Conservation (phyloP, 2,888 invertebrate genomes). For the Pollenia angustigena region DNA sequence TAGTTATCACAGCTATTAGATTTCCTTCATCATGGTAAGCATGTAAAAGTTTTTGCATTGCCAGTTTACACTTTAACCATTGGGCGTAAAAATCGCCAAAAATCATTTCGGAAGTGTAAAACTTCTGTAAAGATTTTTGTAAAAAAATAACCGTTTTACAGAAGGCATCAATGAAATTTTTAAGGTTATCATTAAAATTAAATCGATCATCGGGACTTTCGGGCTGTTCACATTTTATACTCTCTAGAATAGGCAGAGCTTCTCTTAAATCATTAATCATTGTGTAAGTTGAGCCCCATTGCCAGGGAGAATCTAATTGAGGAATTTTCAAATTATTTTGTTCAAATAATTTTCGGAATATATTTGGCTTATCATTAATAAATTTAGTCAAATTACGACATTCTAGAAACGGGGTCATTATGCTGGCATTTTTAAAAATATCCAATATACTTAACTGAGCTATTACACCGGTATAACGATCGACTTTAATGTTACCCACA, state of each 20-base stretch:
- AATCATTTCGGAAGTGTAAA: slow-evolving; percentile 19
- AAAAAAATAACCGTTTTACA: not conserved
- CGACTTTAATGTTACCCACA: slow-evolving; percentile 8
- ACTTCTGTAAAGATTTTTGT: slow-evolving; percentile 14
- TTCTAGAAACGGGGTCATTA: slow-evolving; percentile 16
- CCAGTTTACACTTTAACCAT: slow-evolving; percentile 41
- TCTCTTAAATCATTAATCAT: slow-evolving; percentile 42
- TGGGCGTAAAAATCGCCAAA: slow-evolving; percentile 48
- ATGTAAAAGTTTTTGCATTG: slow-evolving; percentile 9
- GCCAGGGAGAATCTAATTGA: slow-evolving; percentile 52
- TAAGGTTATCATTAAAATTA: slow-evolving; percentile 19
- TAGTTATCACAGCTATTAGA: too few species aligned
- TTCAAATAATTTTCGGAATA: slow-evolving; percentile 24
- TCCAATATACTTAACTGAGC: slow-evolving; percentile 34
- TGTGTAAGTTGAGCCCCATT: slow-evolving; percentile 35
- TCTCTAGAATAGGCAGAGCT: not conserved
- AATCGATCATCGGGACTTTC: slow-evolving; percentile 19
- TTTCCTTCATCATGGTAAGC: too few species aligned
- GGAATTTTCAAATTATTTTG: slow-evolving; percentile 13
- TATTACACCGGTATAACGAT: slow-evolving; percentile 36
- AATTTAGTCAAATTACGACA: slow-evolving; percentile 39
- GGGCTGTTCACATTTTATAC: slow-evolving; percentile 2
- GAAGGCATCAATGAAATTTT: slow-evolving; percentile 33
- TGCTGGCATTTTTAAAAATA: slow-evolving; percentile 20
- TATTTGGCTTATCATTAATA: slow-evolving; percentile 22